Base-by-base conservation (phyloP, 2,797 vertebrate genomes). In the Lophotriccus pileatus region DNA sequence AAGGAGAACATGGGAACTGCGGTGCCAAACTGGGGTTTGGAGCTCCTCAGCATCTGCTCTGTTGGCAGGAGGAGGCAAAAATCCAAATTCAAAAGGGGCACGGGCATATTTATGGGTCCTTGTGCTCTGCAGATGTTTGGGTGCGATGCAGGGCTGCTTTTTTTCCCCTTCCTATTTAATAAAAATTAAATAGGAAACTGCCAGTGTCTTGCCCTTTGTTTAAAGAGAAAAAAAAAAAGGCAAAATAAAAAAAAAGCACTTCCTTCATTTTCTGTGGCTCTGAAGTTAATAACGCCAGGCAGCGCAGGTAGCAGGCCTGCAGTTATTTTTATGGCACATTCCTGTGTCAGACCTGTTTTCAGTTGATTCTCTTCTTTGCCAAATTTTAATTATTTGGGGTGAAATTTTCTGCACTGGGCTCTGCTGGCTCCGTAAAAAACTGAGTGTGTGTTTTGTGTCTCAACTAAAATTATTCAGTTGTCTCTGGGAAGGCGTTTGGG, bases 201-300 rank as follows among this genome's bases (percentile, higher is more conserved):
- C 59, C 81, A 59, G 17, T 64, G 46, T 76, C 81, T 91, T 84
- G 60, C 62, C 69, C 52, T 90, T 90, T 68, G 27, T 94, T 93
- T 56, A 63, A 82, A 76, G 30, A 47, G 30, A 17, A 9, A 56
- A 58, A 75, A 23, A 56, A 60, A 46, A 14, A n/a, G 4, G 9
- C 4, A 7, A 9, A 13, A 21, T 36, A 72, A 55, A 37, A 63
- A 68, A 43, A 68, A 43, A 34, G 3, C 50, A 53, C 89, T 91
- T 95, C 87, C 96, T 94, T 74, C 62, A 32, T 84, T 60, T 94
- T 85, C 69, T 78, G 53, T 91, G 67, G 66, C 91, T 94, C 87
- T 94, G 87, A 85, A 85, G 93, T 94, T 89, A 92, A 87, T 94
- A 83, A 77, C 30, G 49, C 41, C 64, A 93, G 89, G 19, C 78